These are phyloP conservation scores for Diceros bicornis DNA, from an alignment of 2,797 vertebrate species.

Conservation along the genomic window DNA sequence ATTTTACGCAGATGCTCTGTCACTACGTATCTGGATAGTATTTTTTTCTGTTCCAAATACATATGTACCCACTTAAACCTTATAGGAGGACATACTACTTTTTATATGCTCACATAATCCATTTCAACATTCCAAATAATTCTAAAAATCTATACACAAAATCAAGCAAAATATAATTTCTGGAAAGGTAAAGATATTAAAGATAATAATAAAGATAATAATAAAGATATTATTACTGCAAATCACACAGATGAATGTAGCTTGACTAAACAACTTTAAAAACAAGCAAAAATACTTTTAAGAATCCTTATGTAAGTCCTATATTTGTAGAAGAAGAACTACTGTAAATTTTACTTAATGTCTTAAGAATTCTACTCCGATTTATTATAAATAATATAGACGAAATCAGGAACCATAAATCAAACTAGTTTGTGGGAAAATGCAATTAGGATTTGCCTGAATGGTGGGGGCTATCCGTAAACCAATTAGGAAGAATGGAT, in stretches of 20 bases:
- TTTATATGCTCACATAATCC: not conserved
- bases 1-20: not conserved
- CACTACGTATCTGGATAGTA: not conserved
- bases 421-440: conserved; percentile 78
- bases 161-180: conserved; percentile 20
- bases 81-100: not conserved
- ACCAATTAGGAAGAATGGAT: conserved; percentile 84
- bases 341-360: conserved; percentile 48
- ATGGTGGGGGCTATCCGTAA: conserved; percentile 76
- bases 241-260: not conserved
- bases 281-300: conserved; percentile 6
- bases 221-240: not conserved
- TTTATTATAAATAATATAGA: conserved; percentile 79
- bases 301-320: not conserved
- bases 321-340: not conserved
- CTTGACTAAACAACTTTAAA: not conserved
- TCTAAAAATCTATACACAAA: not conserved
- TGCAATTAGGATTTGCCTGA: conserved; percentile 77
- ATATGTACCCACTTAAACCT: not conserved
- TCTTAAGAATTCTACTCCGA: conserved; percentile 61
- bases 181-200: not conserved
- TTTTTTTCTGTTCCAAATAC: not conserved
- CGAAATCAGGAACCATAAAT: conserved; percentile 82
- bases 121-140: conserved; percentile 24
- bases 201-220: not conserved